A percentile compares a stretch with the other conserved stretches of the same genome.
Conservation (phyloP, 2,888 invertebrate genomes). For the Horisme vitalbata region DNA sequence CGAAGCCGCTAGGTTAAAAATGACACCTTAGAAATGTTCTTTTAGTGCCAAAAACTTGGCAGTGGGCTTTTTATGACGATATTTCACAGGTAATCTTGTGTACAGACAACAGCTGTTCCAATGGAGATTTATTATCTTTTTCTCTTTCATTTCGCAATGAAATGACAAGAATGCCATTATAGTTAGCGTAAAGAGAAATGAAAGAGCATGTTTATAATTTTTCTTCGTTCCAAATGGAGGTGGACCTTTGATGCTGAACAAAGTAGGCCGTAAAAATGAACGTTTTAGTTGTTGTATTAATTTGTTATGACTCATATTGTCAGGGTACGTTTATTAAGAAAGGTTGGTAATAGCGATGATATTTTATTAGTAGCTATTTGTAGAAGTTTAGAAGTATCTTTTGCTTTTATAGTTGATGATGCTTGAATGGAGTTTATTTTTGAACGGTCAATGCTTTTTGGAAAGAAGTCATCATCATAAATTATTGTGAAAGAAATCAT, state of each 20-base stretch:
- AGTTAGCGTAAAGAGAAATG: constrained; percentile 32
- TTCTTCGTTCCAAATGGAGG: constrained; percentile 28
- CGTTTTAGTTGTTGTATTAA: constrained; percentile 24
- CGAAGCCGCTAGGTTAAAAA: too few relatives aligned
- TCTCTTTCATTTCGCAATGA: constrained; percentile 39
- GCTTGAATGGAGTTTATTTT: too few relatives aligned
- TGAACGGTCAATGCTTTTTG: too few relatives aligned
- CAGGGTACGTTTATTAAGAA: neutral
- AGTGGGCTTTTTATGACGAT: constrained; percentile 41
- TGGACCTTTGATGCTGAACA: constrained; percentile 26
- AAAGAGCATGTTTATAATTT: constrained; percentile 27
- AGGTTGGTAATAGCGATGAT: constrained; percentile 7
- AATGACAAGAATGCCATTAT: constrained; percentile 46
- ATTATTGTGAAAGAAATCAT: too few relatives aligned
- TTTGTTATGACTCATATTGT: constrained; percentile 32
- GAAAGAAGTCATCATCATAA: too few relatives aligned
- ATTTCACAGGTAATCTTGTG: constrained; percentile 62
- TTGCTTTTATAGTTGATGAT: neutral
- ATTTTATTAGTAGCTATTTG: constrained; percentile 8
- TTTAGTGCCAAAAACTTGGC: constrained; percentile 38
- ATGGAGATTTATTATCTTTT: constrained; percentile 37
- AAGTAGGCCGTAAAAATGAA: constrained; percentile 25
- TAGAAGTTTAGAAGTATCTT: neutral
- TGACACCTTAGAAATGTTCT: constrained; percentile 46
- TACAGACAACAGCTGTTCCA: constrained; percentile 49